Percentiles rank a stretch among this genome's conserved stretches.
phyloP scores from a whole-genome alignment of 2,113 vertebrate genomes.

The Limanda limanda region DNA sequence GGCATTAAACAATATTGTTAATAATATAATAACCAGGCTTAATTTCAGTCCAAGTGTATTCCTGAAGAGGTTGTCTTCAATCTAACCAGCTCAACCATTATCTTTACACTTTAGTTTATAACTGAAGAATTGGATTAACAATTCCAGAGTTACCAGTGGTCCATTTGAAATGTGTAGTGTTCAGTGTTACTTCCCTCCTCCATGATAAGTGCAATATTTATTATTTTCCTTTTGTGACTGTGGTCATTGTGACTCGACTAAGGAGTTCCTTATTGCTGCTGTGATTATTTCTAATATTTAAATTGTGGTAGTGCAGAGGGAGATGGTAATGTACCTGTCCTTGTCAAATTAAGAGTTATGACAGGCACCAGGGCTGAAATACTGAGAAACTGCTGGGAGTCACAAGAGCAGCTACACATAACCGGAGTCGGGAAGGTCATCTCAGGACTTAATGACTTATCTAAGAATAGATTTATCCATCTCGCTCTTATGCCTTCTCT shows the following conservation, averaged over 20 bases:
- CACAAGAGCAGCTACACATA: constrained; percentile 38
- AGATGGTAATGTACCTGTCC: constrained; percentile 26
- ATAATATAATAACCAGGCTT: neutral
- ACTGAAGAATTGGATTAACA: neutral
- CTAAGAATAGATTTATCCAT: constrained; percentile 60
- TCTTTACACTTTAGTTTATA: neutral
- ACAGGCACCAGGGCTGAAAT: constrained; percentile 25
- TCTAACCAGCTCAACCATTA: neutral
- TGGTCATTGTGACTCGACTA: neutral
- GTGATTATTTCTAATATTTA: constrained; percentile 7
- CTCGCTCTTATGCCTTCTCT: constrained; percentile 41
- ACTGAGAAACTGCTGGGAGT: constrained; percentile 29
- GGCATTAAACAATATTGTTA: too few species aligned
- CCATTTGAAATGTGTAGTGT: neutral
- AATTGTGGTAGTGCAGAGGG: constrained; percentile 6
- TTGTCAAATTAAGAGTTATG: constrained; percentile 46
- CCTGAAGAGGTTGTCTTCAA: neutral
- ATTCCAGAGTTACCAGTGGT: neutral
- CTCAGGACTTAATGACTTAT: constrained; percentile 40
- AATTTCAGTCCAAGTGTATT: too few species aligned
- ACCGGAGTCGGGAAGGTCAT: constrained; percentile 45
- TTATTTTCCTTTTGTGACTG: neutral
- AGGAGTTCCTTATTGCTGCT: neutral
- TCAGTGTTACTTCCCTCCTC: neutral
- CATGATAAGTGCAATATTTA: neutral